A percentile compares a stretch with the other conserved stretches of the same genome.
Evolutionary conservation across 2,797 vertebrate genomes (phyloP).

Genomic region (Protonibea diacanthus): DNA sequence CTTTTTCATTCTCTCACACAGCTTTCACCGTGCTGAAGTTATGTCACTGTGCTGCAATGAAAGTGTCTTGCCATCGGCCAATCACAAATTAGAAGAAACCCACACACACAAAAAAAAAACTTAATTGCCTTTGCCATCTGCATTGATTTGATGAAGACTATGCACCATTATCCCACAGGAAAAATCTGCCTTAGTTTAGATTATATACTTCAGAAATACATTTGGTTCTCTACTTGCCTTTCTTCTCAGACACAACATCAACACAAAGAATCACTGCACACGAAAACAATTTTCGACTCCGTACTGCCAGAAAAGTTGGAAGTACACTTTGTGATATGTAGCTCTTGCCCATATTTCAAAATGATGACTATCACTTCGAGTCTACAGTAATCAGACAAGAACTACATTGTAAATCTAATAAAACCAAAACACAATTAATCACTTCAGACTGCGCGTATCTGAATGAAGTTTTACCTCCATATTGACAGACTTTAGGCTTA

Average conservation of each 20-base stretch:
- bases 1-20: slow-evolving; percentile 7
- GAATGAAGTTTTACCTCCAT: slow-evolving; percentile 43
- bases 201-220: slow-evolving; percentile 45
- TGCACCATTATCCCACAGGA: slow-evolving; percentile 52
- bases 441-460: slow-evolving; percentile 39
- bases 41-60: slow-evolving; percentile 12
- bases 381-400: slow-evolving; percentile 63
- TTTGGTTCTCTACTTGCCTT: slow-evolving; percentile 33
- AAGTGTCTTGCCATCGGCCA: slow-evolving; percentile 57
- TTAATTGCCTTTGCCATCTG: slow-evolving; percentile 67
- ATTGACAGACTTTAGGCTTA: slow-evolving; percentile 48
- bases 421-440: slow-evolving; percentile 70
- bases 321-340: slow-evolving; percentile 36
- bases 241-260: slow-evolving; percentile 36
- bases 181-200: slow-evolving; percentile 43
- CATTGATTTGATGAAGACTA: slow-evolving; percentile 62
- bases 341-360: slow-evolving; percentile 64
- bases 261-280: slow-evolving; percentile 15
- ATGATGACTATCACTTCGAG: slow-evolving; percentile 57
- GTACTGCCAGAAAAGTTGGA: slow-evolving; percentile 35
- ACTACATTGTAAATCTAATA: slow-evolving; percentile 55
- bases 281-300: slow-evolving; percentile 19
- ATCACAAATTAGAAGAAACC: slow-evolving; percentile 53
- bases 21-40: slow-evolving; percentile 17
- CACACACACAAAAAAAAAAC: slow-evolving; percentile 52